phyloP scores from a whole-genome alignment of 2,797 vertebrate species.

The Carapus acus region DNA sequence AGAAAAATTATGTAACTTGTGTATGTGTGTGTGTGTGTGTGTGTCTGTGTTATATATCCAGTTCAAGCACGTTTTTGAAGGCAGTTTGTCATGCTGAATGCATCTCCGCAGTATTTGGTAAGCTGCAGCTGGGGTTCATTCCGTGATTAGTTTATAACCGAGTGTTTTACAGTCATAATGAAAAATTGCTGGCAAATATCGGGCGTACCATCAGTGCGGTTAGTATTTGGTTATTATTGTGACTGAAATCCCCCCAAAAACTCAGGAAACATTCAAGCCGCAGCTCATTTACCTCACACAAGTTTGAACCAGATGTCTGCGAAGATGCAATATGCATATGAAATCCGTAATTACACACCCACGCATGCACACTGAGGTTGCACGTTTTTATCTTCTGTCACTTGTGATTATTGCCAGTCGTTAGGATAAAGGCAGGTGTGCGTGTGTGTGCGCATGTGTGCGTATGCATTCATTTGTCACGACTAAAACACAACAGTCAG shows the following conservation, averaged over 20 bases:
- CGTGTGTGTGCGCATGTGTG: slow-evolving; percentile 37
- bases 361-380: slow-evolving; percentile 17
- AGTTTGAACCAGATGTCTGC: slow-evolving; percentile 4
- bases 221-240: too few relatives aligned
- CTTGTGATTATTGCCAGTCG: slow-evolving; percentile 29
- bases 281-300: background rate
- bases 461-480: slow-evolving; percentile 16
- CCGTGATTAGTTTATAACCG: too few relatives aligned
- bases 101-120: too few relatives aligned
- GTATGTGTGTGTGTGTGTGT: too few relatives aligned
- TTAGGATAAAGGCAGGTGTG: background rate
- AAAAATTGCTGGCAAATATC: too few relatives aligned
- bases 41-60: too few relatives aligned
- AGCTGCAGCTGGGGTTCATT: too few relatives aligned
- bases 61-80: too few relatives aligned
- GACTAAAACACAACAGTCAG: slow-evolving; percentile 29
- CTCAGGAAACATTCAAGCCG: background rate
- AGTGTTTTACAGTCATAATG: too few relatives aligned
- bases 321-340: slow-evolving; percentile 16
- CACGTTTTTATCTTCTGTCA: slow-evolving; percentile 18
- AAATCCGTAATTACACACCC: slow-evolving; percentile 11
- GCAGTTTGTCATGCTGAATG: too few relatives aligned
- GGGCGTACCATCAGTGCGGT: too few relatives aligned
- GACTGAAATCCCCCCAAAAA: background rate
- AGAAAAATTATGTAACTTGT: too few relatives aligned